These are phyloP conservation scores for Leucoraja ocellata DNA, from an alignment of 2,797 vertebrate species.

Conservation along the genomic window DNA sequence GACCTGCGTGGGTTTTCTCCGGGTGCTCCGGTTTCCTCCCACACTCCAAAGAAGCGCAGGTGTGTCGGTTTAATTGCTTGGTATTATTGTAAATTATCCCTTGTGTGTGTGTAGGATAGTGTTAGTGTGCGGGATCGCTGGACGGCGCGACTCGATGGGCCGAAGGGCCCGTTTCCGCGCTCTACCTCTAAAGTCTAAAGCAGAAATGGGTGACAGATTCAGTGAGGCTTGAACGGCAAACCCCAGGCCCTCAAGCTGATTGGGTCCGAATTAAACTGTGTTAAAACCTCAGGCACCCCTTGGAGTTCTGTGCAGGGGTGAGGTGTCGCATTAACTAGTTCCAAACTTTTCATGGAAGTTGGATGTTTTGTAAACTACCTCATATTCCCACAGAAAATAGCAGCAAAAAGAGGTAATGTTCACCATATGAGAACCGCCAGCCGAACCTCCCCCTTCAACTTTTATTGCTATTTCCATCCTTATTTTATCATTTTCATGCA, in stretches of 20 bases:
- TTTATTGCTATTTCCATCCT: neutral
- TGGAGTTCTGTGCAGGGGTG: neutral
- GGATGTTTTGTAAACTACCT: neutral
- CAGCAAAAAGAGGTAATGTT: neutral
- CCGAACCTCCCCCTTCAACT: neutral
- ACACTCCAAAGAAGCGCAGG: too few relatives aligned
- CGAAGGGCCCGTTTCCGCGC: too few relatives aligned
- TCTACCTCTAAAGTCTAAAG: too few relatives aligned
- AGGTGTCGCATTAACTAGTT: neutral
- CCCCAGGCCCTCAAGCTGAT: neutral
- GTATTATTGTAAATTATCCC: too few relatives aligned
- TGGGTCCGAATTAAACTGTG: neutral
- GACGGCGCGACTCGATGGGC: too few relatives aligned
- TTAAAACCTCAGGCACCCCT: neutral
- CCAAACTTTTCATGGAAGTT: neutral
- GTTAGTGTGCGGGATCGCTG: too few relatives aligned
- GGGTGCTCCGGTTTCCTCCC: too few relatives aligned
- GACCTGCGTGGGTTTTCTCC: too few relatives aligned
- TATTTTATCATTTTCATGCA: neutral
- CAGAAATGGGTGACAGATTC: too few relatives aligned
- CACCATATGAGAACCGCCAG: neutral
- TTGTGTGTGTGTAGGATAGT: too few relatives aligned
- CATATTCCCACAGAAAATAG: neutral
- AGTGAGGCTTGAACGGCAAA: too few relatives aligned
- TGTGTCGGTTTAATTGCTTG: too few relatives aligned